Percentiles rank a stretch among this genome's conserved stretches.
These are phyloP conservation scores for Sphenodon punctatus DNA, from an alignment of 2,797 vertebrate species.

Conservation along the genomic window DNA sequence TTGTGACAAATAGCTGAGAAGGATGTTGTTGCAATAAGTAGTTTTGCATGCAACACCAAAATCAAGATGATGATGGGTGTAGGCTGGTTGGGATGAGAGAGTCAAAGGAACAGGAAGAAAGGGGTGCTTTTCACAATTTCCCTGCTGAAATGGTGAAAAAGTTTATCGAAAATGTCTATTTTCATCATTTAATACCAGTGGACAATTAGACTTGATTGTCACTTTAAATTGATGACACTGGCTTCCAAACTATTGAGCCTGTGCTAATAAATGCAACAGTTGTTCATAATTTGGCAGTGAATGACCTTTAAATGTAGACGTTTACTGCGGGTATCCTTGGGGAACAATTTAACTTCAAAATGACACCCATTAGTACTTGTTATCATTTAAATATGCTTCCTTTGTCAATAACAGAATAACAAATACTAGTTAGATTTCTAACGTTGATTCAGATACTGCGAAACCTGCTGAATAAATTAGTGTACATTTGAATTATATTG, in stretches of 20 bases:
- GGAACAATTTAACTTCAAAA: slow-evolving; percentile 81
- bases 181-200: slow-evolving; percentile 41
- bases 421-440: slow-evolving; percentile 82
- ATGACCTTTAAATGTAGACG: slow-evolving; percentile 80
- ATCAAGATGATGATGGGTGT: not conserved
- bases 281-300: slow-evolving; percentile 78
- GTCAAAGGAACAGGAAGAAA: no score
- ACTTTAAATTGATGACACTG: slow-evolving; percentile 72
- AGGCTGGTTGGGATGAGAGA: not conserved
- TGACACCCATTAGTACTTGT: slow-evolving; percentile 78
- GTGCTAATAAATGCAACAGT: slow-evolving; percentile 83
- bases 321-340: slow-evolving; percentile 69
- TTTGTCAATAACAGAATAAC: slow-evolving; percentile 82
- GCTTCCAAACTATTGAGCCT: slow-evolving; percentile 71
- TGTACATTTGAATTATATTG: slow-evolving; percentile 79
- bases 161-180: slow-evolving; percentile 35
- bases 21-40: not conserved
- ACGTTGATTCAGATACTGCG: slow-evolving; percentile 79
- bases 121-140: not conserved
- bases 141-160: not conserved
- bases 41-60: not conserved
- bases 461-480: slow-evolving; percentile 80
- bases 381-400: slow-evolving; percentile 82
- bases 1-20: not conserved
- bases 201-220: slow-evolving; percentile 70